Conservation (phyloP, 2,797 vertebrate species). For the Myioborus miniatus region DNA sequence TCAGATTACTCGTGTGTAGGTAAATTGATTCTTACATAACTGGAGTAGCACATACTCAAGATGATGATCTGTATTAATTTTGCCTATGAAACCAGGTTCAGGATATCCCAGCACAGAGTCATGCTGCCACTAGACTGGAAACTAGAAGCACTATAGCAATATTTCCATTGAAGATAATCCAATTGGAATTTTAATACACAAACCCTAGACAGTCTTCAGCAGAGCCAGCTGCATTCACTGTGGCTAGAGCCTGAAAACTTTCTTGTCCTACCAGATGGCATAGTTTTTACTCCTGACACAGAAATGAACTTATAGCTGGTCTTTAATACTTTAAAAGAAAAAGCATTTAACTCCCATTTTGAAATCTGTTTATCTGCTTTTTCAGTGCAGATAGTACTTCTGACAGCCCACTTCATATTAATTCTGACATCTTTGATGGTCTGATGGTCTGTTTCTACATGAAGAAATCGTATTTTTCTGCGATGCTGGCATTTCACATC, state of each 20-base stretch:
- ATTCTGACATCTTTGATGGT: slow-evolving; percentile 39
- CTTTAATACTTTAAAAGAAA: neutral
- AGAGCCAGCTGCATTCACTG: neutral
- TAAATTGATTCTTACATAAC: neutral
- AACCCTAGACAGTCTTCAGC: neutral
- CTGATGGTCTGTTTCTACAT: slow-evolving; percentile 5
- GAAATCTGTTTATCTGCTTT: neutral
- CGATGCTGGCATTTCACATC: slow-evolving; percentile 56
- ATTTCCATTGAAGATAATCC: neutral
- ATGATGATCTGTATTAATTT: neutral
- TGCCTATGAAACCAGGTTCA: neutral
- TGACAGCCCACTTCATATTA: slow-evolving; percentile 33
- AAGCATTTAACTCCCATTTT: neutral
- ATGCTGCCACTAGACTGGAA: neutral
- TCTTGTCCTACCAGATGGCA: neutral
- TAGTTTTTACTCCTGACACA: neutral
- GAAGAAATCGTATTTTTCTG: slow-evolving; percentile 12
- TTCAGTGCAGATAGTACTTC: neutral
- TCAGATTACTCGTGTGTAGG: neutral
- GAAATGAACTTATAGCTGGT: neutral
- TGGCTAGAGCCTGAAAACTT: neutral
- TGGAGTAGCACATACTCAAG: neutral
- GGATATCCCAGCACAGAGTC: neutral
- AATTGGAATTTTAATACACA: neutral
- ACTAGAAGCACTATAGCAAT: neutral